A percentile compares a stretch with the other conserved stretches of the same genome.
phyloP scores from a whole-genome alignment of 2,113 vertebrate genomes.

The Mystacornis crossleyi region DNA sequence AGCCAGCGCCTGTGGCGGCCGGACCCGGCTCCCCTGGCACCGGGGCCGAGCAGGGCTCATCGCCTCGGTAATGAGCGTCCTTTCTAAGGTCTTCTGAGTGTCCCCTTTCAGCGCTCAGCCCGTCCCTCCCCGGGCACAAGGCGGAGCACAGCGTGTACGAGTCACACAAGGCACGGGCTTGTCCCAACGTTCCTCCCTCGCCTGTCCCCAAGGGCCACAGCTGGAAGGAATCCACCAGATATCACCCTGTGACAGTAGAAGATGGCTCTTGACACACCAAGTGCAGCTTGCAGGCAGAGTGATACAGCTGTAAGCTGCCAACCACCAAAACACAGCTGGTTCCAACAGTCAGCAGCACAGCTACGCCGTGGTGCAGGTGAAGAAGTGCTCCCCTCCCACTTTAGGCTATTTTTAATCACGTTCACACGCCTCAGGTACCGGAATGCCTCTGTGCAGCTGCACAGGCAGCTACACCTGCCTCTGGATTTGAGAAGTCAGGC shows the following conservation, averaged over 20 bases:
- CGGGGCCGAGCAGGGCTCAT: background rate
- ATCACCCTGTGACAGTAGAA: background rate
- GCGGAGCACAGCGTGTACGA: accelerated
- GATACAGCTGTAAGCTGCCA: background rate
- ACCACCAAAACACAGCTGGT: background rate
- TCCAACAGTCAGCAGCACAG: background rate
- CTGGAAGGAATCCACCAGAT: background rate
- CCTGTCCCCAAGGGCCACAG: background rate
- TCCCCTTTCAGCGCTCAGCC: background rate
- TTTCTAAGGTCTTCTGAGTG: background rate
- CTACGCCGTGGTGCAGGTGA: background rate
- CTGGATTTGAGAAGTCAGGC: background rate
- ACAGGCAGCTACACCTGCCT: background rate
- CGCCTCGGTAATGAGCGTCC: accelerated
- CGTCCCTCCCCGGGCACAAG: background rate
- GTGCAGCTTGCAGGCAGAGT: background rate
- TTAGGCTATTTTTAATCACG: background rate
- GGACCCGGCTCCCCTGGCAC: background rate
- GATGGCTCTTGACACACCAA: background rate
- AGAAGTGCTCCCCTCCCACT: background rate
- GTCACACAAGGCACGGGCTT: accelerated
- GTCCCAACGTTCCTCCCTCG: background rate
- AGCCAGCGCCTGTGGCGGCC: background rate
- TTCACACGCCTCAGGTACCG: background rate
- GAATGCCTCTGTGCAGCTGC: background rate